Percentiles rank a stretch among this genome's conserved stretches.
Conservation (phyloP, 2,113 vertebrate species). For the Mirounga angustirostris region DNA sequence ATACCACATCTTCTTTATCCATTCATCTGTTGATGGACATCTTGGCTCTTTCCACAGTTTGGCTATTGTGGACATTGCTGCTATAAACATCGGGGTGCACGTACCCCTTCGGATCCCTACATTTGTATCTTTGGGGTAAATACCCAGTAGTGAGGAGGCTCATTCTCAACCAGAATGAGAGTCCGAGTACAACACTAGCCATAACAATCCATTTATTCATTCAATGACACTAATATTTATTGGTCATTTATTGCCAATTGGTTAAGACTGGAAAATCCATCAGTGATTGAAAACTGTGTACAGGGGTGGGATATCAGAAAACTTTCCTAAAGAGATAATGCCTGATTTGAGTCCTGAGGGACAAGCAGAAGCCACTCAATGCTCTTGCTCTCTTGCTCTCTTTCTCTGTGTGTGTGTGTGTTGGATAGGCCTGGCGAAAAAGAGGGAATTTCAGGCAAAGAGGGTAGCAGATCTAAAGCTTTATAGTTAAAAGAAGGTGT, state of each 20-base stretch:
- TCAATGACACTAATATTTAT: background rate
- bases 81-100: too few relatives aligned
- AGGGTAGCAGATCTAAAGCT: background rate
- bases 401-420: background rate
- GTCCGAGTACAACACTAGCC: background rate
- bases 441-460: background rate
- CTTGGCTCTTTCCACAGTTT: too few relatives aligned
- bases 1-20: too few relatives aligned
- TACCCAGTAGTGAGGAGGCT: background rate
- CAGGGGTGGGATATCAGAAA: background rate
- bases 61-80: too few relatives aligned
- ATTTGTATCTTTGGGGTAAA: too few relatives aligned
- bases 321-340: background rate
- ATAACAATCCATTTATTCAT: background rate
- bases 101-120: too few relatives aligned
- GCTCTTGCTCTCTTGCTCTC: background rate
- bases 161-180: background rate
- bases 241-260: background rate
- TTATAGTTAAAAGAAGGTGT: background rate
- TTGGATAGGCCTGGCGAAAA: background rate
- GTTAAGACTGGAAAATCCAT: background rate
- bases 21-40: too few relatives aligned
- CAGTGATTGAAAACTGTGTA: background rate
- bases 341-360: background rate
- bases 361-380: background rate